Percentiles rank a stretch among this genome's conserved stretches.
Conservation (phyloP, 2,113 vertebrate species). For the Oxyruncus cristatus region DNA sequence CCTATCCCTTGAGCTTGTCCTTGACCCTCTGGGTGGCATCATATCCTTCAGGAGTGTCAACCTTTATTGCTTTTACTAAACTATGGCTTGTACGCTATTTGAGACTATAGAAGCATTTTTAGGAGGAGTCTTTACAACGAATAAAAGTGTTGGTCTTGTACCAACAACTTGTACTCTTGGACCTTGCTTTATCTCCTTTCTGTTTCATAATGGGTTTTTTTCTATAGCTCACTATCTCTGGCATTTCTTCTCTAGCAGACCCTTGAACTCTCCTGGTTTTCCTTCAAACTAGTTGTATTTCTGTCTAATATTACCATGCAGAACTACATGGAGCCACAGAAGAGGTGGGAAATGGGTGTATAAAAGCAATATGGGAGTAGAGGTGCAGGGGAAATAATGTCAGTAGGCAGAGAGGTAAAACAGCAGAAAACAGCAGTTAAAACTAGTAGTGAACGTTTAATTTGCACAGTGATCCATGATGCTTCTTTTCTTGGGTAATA, state of each 20-base stretch:
- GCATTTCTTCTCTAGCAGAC: neutral
- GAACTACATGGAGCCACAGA: neutral
- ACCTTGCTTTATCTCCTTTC: neutral
- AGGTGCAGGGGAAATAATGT: neutral
- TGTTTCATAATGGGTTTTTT: neutral
- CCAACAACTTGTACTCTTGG: neutral
- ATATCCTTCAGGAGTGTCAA: neutral
- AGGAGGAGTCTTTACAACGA: neutral
- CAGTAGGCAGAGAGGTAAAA: neutral
- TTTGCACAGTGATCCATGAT: neutral
- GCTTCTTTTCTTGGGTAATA: neutral
- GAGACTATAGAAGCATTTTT: neutral
- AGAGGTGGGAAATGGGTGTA: neutral
- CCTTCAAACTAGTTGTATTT: neutral
- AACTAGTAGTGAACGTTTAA: neutral
- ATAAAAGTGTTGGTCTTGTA: neutral
- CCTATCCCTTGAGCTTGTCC: neutral
- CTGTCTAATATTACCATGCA: neutral
- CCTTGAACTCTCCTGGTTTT: neutral
- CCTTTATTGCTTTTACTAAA: neutral
- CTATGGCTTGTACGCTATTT: neutral
- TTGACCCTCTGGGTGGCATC: neutral
- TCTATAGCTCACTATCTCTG: neutral
- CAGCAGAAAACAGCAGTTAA: neutral
- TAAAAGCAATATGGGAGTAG: neutral